Base-by-base conservation (phyloP, 2,113 vertebrate genomes). In the Columba livia region DNA sequence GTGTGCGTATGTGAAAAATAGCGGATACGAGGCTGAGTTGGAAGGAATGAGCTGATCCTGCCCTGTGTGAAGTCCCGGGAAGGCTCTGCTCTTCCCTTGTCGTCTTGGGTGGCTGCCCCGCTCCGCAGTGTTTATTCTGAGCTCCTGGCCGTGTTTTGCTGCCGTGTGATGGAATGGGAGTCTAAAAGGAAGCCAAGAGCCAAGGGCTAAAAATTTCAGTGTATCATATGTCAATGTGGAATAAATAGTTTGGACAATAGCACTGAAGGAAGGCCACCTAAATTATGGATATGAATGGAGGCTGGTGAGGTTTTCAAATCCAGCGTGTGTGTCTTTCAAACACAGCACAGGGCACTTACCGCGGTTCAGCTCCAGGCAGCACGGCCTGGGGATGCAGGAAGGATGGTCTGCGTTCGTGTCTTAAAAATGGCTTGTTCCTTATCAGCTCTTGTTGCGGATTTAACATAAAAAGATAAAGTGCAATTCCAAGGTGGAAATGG, bases 241-340 rank as follows among this genome's bases (percentile, higher is more conserved):
- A 79, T 81, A 53, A 89, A 85, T 58, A 92, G 48, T 95, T 90
- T 87, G 72, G 53, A 65, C 31, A 71, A 47, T n/a, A 15, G 11
- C 32, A 26, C 62, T 89, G 66, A 66, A 67, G 40, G 53, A 78
- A 80, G 26, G 61, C 38, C 18, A 50, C 48, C 16, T 77, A 18
- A 42, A 61, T 58, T 73, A 14, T 75, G 65, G 56, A 48, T 71
- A 8, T 24, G 58, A 62, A 23, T 48, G 21, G 44, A 84, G 12
- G 4, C n/a, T 50, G 25, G 44, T 88, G 69, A 66, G 29, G 19
- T 40, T 93, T 88, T 82, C 17, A 5, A 50, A 19, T 56, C 65
- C 54, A 34, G 8, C 1, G 0, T 40, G 36, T 66, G 2, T 56
- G 5, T 78, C 15, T 42, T 32, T 44, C 44, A 36, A 79, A 38